Evolutionary conservation across 2,888 invertebrate genomes (phyloP), one percentile per base, ranked within the genome.

Genomic region (Drosophila heteroneura): DNA sequence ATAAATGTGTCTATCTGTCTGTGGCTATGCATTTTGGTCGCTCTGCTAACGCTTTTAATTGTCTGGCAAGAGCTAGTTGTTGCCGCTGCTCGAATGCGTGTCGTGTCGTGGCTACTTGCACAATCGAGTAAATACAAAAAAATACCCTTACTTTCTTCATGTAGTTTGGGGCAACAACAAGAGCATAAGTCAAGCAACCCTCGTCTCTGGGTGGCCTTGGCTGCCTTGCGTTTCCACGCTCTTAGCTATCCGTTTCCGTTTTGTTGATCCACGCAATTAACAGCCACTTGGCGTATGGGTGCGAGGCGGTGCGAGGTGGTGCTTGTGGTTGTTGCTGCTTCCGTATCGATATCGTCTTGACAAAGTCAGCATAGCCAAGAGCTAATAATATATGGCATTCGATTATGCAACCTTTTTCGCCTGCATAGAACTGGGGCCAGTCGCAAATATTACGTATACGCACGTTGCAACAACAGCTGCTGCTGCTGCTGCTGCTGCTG

Each of bases 261-360:
- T 80, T 80, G 80, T 90, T 83, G 89, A 90, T 90, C 76, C 74
- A 83, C 70, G 26, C 74, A 90, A 85, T 85, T 90, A 90, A 86
- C 62, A 73, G 78, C 58, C 74, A 82, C 68, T 82, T 82, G 85
- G 64, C 82, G 68, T 22, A 52, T 49, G 61, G 56, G 69, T 89
- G 86, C 78, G 73, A 81, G 59, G 30, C 76, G 61, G 56, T 56
- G 44, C 53, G 52, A 52, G 37, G 53, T 28, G 37, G 19, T 14
- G 59, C 44, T 52, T 52, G 59, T 51, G 70, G 57, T 33, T 63
- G 56, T 30, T 47, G 76, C 77, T 81, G 76, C 77, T 78, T 78
- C 77, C 77, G 81, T 66, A 64, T 77, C 54, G 65, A 32, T 54
- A 52, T 39, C 57, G 70, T 70, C 54, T 78, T 78, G 77, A 76